These are phyloP conservation scores for Pterostichus madidus DNA, from an alignment of 2,888 invertebrate genomes.

Conservation along the genomic window DNA sequence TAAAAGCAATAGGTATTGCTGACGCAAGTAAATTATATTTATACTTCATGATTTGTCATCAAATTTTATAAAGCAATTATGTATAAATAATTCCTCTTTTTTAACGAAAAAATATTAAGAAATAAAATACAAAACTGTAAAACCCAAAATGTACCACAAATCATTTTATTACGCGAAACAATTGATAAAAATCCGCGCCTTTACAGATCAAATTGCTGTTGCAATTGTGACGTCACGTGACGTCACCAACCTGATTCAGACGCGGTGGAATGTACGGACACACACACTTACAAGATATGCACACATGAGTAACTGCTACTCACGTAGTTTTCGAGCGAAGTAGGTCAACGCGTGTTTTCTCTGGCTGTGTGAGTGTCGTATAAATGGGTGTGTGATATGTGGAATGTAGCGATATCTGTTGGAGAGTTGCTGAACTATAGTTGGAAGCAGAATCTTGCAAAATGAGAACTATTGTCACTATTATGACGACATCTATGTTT, in stretches of 20 bases:
- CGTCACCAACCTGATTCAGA: constrained; percentile 76
- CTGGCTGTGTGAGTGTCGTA: constrained; percentile 5
- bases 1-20: too few species aligned
- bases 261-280: constrained; percentile 77
- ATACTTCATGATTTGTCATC: constrained; percentile 9
- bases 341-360: constrained; percentile 72
- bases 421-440: constrained; percentile 21
- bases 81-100: neutral
- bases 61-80: neutral
- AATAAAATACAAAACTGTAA: neutral
- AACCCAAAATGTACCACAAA: neutral
- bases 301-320: constrained; percentile 34
- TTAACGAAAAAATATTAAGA: neutral
- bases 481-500: constrained; percentile 14
- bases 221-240: constrained; percentile 71
- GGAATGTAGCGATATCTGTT: constrained; percentile 25
- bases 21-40: neutral
- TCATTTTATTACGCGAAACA: neutral
- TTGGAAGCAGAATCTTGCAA: neutral
- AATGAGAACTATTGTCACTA: neutral
- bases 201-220: constrained; percentile 4
- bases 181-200: constrained; percentile 19
- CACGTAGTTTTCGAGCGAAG: constrained; percentile 70
- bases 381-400: neutral
- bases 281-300: constrained; percentile 19